Evolutionary conservation across 2,797 vertebrate species (phyloP).

Genomic region (Gymnoscopelus microlampas): DNA sequence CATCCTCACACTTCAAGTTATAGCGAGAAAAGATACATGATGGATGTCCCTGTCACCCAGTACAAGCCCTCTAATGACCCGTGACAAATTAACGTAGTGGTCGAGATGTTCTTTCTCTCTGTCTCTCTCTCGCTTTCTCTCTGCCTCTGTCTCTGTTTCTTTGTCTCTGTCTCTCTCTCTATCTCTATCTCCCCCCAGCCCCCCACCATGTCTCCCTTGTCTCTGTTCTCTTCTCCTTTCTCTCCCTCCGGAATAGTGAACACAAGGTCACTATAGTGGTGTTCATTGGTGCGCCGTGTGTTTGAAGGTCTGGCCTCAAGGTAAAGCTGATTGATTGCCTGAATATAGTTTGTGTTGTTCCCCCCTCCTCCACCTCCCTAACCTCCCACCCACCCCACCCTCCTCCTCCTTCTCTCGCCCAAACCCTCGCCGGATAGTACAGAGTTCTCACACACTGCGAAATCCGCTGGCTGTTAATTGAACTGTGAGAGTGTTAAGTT

Average conservation of each 20-base stretch:
- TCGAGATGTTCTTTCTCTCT: slow-evolving; percentile 8
- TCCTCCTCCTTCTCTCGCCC: slow-evolving; percentile 21
- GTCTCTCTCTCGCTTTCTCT: neutral
- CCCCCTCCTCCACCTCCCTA: slow-evolving; percentile 20
- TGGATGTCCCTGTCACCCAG: slow-evolving; percentile 44
- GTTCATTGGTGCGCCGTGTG: slow-evolving; percentile 29
- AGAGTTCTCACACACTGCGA: neutral
- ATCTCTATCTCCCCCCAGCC: too few relatives aligned
- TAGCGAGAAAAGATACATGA: slow-evolving; percentile 31
- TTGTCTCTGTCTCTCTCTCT: neutral
- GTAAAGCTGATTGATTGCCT: slow-evolving; percentile 45
- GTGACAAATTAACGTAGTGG: slow-evolving; percentile 37
- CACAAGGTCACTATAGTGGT: slow-evolving; percentile 41
- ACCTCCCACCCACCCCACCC: slow-evolving; percentile 28
- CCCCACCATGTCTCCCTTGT: neutral
- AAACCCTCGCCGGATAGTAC: slow-evolving; percentile 2
- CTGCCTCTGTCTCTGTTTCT: too few relatives aligned
- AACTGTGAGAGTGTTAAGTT: too few relatives aligned
- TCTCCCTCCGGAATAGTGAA: slow-evolving; percentile 21
- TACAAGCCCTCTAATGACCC: slow-evolving; percentile 53
- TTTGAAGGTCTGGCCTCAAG: slow-evolving; percentile 45
- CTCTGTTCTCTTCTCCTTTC: neutral
- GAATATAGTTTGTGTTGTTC: slow-evolving; percentile 16
- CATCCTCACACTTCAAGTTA: slow-evolving; percentile 18
- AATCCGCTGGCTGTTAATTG: neutral